Evolutionary conservation across 2,888 invertebrate genomes (phyloP).

Genomic region (Hirtodrosophila alboralis): DNA sequence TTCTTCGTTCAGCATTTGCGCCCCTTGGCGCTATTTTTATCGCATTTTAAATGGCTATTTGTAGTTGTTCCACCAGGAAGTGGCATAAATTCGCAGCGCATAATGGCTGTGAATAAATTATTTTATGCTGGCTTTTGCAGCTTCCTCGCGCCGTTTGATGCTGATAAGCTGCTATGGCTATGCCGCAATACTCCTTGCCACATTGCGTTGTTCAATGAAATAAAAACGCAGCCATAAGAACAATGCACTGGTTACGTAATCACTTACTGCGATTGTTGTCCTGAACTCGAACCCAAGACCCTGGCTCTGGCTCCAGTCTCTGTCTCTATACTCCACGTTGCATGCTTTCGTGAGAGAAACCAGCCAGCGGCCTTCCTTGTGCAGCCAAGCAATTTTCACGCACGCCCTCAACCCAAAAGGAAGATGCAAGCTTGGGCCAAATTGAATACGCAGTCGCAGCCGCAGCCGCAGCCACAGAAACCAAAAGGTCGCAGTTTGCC

Average conservation of each 20-base stretch:
- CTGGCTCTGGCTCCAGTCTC: conserved; percentile 4
- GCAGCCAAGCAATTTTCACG: conserved; percentile 74
- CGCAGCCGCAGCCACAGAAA: conserved; percentile 34
- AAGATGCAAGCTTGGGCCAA: conserved; percentile 30
- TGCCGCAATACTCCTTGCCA: conserved; percentile 1
- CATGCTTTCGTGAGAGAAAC: conserved; percentile 49
- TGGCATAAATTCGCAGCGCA: conserved; percentile 78
- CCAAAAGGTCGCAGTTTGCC: conserved; percentile 34
- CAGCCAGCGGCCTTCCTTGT: conserved; percentile 75
- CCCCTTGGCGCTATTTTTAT: conserved; percentile 80
- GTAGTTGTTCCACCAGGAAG: conserved; percentile 80
- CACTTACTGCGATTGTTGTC: conserved; percentile 79
- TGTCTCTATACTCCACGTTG: conserved; percentile 5
- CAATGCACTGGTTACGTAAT: conserved; percentile 77
- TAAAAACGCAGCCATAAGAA: conserved; percentile 57
- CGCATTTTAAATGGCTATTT: conserved; percentile 82
- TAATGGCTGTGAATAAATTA: conserved; percentile 81
- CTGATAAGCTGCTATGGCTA: conserved; percentile 54
- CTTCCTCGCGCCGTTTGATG: conserved; percentile 60
- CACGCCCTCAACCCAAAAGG: conserved; percentile 70
- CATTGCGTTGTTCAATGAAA: conserved; percentile 75
- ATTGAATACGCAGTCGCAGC: conserved; percentile 62
- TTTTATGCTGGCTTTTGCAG: conserved; percentile 57
- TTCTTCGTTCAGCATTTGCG: conserved; percentile 47
- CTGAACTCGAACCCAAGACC: conserved; percentile 39